Conservation (phyloP, 92 coral and sea anemone species). For the Palythoa caribaeorum region DNA sequence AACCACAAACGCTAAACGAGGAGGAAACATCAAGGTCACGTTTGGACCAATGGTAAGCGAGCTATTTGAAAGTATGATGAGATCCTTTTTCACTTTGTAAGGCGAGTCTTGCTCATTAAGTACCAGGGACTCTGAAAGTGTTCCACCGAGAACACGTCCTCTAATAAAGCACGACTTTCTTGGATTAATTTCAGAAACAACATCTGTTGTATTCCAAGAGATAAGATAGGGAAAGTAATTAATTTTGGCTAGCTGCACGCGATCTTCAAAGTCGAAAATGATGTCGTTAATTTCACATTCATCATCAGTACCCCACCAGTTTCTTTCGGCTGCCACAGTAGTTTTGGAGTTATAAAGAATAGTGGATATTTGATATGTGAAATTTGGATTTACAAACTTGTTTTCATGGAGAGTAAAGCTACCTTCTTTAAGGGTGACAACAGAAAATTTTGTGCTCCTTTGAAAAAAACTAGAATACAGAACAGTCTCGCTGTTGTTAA, state of each 20-base stretch:
- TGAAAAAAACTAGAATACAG: conserved; percentile 54
- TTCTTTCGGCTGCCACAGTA: conserved; percentile 57
- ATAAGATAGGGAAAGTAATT: conserved; percentile 59
- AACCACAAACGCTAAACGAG: conserved; percentile 62
- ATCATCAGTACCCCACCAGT: conserved; percentile 83
- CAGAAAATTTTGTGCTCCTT: conserved; percentile 53
- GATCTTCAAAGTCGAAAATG: conserved; percentile 71
- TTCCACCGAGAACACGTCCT: conserved; percentile 63
- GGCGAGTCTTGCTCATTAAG: conserved; percentile 49
- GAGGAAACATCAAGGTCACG: conserved; percentile 63
- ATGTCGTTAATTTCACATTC: conserved; percentile 57
- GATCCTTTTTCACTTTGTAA: conserved; percentile 69
- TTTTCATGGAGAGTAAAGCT: conserved; percentile 60
- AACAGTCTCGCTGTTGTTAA: conserved; percentile 42
- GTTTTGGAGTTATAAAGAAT: conserved; percentile 20
- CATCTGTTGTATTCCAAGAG: conserved; percentile 45
- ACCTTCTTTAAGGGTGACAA: conserved; percentile 65
- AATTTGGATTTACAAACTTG: conserved; percentile 45
- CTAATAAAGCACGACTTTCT: conserved; percentile 56
- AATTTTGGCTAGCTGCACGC: conserved; percentile 62
- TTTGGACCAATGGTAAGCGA: conserved; percentile 64
- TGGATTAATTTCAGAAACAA: background rate
- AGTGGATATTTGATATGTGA: conserved; percentile 51
- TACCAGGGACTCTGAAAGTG: conserved; percentile 45
- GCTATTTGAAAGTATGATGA: conserved; percentile 67